Conservation (phyloP, 2,797 vertebrate species). For the Chromis chromis region DNA sequence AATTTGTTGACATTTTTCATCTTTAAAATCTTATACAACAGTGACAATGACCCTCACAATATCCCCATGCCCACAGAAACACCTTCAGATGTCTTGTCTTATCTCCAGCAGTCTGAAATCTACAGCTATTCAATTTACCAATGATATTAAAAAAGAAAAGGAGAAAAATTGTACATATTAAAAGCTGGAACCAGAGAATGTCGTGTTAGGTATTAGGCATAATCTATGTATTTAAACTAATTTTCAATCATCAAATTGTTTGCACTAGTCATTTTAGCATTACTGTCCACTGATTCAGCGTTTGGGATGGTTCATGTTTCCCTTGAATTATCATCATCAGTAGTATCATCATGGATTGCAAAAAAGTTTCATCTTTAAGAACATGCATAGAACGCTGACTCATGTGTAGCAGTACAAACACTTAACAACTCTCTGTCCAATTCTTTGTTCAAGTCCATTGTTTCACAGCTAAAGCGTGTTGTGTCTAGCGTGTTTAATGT, state of each 20-base stretch:
- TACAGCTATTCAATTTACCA: not conserved
- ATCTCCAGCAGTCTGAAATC: not conserved
- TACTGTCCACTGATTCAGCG: not conserved
- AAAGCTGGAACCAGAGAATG: not conserved
- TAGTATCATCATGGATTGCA: not conserved
- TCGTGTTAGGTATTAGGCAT: too few relatives aligned
- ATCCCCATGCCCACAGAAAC: not conserved
- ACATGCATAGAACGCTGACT: slow-evolving; percentile 10
- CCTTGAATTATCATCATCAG: not conserved
- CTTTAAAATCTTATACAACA: too few relatives aligned
- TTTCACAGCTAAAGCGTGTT: slow-evolving; percentile 24
- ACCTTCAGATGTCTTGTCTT: not conserved
- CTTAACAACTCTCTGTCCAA: not conserved
- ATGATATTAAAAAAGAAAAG: not conserved
- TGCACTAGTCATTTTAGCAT: not conserved
- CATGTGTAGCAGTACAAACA: not conserved
- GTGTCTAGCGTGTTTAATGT: slow-evolving; percentile 18
- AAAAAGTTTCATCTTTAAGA: slow-evolving; percentile 1
- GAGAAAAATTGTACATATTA: not conserved
- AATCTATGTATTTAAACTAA: too few relatives aligned
- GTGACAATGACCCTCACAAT: not conserved
- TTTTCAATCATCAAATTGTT: too few relatives aligned
- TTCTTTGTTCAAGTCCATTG: not conserved
- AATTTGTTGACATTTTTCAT: not conserved
- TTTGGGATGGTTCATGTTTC: not conserved